Conservation (phyloP, 2,113 vertebrate species). For the Petaurus breviceps region DNA sequence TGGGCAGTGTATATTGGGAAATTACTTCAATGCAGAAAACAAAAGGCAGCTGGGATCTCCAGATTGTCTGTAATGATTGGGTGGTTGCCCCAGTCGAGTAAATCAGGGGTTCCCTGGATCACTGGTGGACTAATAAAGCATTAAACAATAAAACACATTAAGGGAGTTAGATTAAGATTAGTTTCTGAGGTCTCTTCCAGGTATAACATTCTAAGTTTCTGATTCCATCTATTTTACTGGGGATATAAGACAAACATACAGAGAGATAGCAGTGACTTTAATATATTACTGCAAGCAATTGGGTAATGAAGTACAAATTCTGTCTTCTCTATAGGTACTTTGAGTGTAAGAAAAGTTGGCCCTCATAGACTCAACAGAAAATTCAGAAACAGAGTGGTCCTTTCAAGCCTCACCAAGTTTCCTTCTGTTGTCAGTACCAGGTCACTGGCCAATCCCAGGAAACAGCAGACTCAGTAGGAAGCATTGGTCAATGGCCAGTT, state of each 20-base stretch:
- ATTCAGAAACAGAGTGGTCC: not conserved
- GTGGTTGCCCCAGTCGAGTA: not conserved
- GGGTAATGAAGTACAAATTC: not conserved
- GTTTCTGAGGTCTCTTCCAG: not conserved
- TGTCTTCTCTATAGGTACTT: not conserved
- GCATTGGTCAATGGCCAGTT: not conserved
- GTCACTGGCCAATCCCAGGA: not conserved
- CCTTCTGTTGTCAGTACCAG: not conserved
- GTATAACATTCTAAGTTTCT: not conserved
- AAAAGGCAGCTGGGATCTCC: not conserved
- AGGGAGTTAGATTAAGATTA: not conserved
- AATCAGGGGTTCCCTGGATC: not conserved
- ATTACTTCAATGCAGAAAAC: not conserved
- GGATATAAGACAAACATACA: not conserved
- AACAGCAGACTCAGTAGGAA: not conserved
- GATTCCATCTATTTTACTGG: not conserved
- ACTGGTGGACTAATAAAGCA: not conserved
- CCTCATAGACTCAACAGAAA: not conserved
- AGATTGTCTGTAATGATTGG: not conserved
- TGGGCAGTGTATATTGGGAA: not conserved
- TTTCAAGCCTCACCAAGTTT: not conserved
- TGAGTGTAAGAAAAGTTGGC: not conserved
- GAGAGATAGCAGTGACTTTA: not conserved
- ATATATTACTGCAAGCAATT: not conserved
- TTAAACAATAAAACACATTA: not conserved